These are phyloP conservation scores for Euwallacea fornicatus DNA, from an alignment of 1,140 invertebrate species.

Conservation along the genomic window DNA sequence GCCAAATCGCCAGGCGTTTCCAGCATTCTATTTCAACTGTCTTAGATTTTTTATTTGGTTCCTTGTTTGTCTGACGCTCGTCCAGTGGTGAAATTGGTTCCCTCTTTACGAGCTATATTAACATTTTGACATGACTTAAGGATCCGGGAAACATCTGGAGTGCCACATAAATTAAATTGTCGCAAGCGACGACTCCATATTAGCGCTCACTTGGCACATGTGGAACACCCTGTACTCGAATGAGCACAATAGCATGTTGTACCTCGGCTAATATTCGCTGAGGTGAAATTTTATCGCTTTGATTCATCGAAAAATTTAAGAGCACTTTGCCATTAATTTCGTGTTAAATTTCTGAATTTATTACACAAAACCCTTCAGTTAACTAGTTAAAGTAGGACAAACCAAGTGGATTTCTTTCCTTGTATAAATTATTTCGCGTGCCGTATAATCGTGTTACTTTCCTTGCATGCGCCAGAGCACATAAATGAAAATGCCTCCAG, in stretches of 20 bases:
- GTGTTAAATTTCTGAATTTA: slow-evolving; percentile 5
- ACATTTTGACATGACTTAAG: slow-evolving; percentile 2
- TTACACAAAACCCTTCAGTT: slow-evolving; percentile 7
- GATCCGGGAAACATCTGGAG: not conserved
- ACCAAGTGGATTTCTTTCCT: slow-evolving; percentile 5
- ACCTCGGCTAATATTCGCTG: not conserved
- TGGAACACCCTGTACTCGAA: no score
- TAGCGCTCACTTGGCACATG: no score
- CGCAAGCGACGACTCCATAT: no score
- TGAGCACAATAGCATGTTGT: not conserved
- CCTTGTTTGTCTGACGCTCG: not conserved
- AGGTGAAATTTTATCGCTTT: not conserved
- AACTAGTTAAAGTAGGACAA: not conserved
- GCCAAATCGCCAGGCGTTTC: slow-evolving; percentile 31
- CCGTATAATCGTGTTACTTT: slow-evolving; percentile 3
- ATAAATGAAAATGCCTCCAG: slow-evolving; percentile 1
- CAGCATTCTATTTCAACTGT: slow-evolving; percentile 32
- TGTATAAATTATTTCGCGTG: slow-evolving; percentile 20
- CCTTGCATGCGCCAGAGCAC: slow-evolving; percentile 7
- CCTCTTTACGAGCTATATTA: slow-evolving; percentile 11
- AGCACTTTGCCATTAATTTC: slow-evolving; percentile 4
- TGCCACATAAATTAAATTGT: no score
- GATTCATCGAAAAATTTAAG: slow-evolving; percentile 5
- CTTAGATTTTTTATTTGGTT: slow-evolving; percentile 19
- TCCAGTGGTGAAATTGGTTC: not conserved